Conservation (phyloP, 2,113 vertebrate species). For the Calidris pygmaea region DNA sequence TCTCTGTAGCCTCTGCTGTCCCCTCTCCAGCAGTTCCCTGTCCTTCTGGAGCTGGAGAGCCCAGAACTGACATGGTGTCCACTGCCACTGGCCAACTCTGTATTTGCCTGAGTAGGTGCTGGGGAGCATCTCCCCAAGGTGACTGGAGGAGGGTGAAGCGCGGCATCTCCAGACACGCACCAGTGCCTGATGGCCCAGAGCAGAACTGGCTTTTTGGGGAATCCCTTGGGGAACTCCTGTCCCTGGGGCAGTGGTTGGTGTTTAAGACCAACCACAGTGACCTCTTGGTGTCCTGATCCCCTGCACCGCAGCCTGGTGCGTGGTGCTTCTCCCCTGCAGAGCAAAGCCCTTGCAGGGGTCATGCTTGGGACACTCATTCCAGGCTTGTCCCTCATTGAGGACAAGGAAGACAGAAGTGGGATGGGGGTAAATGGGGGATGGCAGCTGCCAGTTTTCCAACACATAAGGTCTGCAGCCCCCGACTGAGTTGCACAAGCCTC, state of each 20-base stretch:
- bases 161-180: accelerated
- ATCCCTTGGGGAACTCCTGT: neutral
- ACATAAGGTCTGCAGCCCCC: neutral
- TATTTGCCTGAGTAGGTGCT: neutral
- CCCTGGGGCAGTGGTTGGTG: neutral
- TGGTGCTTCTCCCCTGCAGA: neutral
- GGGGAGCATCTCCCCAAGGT: neutral
- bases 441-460: neutral
- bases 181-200: neutral
- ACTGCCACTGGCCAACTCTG: accelerated
- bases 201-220: neutral
- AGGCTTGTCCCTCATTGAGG: neutral
- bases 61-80: neutral
- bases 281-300: neutral
- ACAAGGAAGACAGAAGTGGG: neutral
- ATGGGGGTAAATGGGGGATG: neutral
- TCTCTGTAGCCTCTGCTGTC: no score
- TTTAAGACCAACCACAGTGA: neutral
- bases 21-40: no score
- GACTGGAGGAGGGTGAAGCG: neutral
- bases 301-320: accelerated
- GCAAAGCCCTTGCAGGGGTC: neutral
- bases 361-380: neutral
- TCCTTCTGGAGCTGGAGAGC: no score
- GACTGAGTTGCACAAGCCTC: neutral